Evolutionary conservation across 2,888 invertebrate genomes (phyloP).

Genomic region (Harpalus rufipes): DNA sequence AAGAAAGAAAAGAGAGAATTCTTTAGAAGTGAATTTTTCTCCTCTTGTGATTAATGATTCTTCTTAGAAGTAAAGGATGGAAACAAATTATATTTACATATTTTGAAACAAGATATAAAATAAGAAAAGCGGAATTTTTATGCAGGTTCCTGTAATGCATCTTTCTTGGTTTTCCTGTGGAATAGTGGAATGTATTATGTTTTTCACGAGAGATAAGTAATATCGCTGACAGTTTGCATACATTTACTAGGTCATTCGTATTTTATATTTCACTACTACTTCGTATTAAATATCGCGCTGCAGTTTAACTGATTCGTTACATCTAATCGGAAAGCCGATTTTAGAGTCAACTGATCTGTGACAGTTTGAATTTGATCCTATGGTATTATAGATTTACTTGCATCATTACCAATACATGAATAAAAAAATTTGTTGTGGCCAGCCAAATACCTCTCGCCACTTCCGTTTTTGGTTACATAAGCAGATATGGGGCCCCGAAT

Average conservation of each 20-base stretch:
- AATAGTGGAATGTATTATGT: neutral
- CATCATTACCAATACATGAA: no score
- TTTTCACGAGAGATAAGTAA: neutral
- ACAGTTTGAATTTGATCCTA: no score
- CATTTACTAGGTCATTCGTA: neutral
- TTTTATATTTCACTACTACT: no score
- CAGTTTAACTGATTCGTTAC: no score
- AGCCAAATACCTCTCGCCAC: no score
- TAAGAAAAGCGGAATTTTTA: neutral
- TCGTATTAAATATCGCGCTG: no score
- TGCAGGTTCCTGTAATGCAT: neutral
- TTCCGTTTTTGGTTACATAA: no score
- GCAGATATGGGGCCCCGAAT: no score
- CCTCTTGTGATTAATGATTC: neutral
- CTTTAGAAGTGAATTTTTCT: constrained; percentile 6
- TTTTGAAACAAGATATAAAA: neutral
- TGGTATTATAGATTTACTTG: no score
- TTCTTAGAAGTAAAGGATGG: neutral
- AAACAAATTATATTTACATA: constrained; percentile 4
- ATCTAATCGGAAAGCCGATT: no score
- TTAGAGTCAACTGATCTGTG: no score
- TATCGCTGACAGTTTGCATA: neutral
- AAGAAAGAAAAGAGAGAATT: neutral
- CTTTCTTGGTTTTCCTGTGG: neutral
- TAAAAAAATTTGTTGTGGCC: no score